phyloP scores from a whole-genome alignment of 2,888 invertebrate species.

The Meiosimyza decipiens region DNA sequence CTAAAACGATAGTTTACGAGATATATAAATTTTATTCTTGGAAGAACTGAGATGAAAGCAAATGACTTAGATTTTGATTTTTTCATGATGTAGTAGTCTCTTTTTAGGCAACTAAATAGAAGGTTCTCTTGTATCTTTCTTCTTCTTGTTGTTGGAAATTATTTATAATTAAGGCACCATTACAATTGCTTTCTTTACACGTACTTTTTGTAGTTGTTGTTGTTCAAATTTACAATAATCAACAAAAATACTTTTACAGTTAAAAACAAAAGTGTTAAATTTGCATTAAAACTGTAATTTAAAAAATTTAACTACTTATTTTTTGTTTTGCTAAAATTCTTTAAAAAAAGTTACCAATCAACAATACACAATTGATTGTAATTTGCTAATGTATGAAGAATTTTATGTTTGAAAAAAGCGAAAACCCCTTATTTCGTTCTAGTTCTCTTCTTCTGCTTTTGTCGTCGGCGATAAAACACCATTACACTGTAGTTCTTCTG shows the following conservation, averaged over 20 bases:
- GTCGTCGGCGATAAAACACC: conserved; percentile 8
- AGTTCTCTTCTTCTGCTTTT: conserved; percentile 35
- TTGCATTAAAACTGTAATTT: conserved; percentile 22
- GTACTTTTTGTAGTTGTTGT: conserved; percentile 55
- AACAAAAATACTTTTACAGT: conserved; percentile 24
- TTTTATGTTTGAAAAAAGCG: conserved; percentile 23
- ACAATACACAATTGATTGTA: conserved; percentile 34
- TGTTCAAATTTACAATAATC: conserved; percentile 51
- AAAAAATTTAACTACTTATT: conserved; percentile 26
- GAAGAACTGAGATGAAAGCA: too few relatives aligned
- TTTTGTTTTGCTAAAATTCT: background rate
- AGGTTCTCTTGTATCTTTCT: background rate
- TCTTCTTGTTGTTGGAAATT: conserved; percentile 52
- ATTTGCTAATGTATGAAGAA: conserved; percentile 21
- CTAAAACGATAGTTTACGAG: too few relatives aligned
- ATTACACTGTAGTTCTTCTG: background rate
- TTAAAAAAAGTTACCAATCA: conserved; percentile 21
- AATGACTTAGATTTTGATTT: background rate
- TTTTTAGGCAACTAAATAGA: conserved; percentile 15
- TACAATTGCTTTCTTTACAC: conserved; percentile 67
- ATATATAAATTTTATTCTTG: too few relatives aligned
- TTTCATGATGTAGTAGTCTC: too few relatives aligned
- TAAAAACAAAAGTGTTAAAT: conserved; percentile 23
- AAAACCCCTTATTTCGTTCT: conserved; percentile 31
- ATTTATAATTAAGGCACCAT: conserved; percentile 67